Conservation (phyloP, 2,797 vertebrate species). For the Siniperca scherzeri region DNA sequence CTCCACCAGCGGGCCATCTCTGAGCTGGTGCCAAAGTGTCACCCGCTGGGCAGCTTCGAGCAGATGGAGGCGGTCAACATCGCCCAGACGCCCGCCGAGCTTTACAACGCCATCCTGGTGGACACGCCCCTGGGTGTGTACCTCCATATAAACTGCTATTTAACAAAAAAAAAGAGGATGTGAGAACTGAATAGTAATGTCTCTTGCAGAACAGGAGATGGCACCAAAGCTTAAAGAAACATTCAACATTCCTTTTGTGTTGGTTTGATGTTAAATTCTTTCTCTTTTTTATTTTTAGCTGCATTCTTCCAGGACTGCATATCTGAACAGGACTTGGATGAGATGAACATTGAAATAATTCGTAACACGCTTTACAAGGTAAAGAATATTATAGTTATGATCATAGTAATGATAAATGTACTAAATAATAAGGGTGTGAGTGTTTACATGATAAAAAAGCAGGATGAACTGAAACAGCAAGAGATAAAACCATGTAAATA, state of each 20-base stretch:
- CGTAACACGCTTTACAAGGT: slow-evolving; percentile 99
- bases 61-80: slow-evolving; percentile 99
- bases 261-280: not conserved
- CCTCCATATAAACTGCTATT: too few relatives aligned
- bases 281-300: slow-evolving; percentile 84
- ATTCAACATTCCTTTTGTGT: too few relatives aligned
- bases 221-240: not conserved
- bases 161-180: not conserved
- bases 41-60: slow-evolving; percentile 98
- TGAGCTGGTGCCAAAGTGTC: slow-evolving; percentile 98
- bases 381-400: not conserved
- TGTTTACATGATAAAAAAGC: not conserved
- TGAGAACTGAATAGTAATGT: not conserved
- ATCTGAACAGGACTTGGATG: slow-evolving; percentile 98
- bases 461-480: not conserved
- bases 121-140: slow-evolving; percentile 95
- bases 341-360: slow-evolving; percentile 99
- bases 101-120: slow-evolving; percentile 99
- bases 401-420: not conserved
- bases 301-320: slow-evolving; percentile 99
- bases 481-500: not conserved
- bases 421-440: not conserved
- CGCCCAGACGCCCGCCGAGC: slow-evolving; percentile 97
- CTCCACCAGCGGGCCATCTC: slow-evolving; percentile 98
- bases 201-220: slow-evolving; percentile 20